These are phyloP conservation scores for Probaryconus sp. DNA, from an alignment of 1,140 invertebrate species.

Conservation along the genomic window DNA sequence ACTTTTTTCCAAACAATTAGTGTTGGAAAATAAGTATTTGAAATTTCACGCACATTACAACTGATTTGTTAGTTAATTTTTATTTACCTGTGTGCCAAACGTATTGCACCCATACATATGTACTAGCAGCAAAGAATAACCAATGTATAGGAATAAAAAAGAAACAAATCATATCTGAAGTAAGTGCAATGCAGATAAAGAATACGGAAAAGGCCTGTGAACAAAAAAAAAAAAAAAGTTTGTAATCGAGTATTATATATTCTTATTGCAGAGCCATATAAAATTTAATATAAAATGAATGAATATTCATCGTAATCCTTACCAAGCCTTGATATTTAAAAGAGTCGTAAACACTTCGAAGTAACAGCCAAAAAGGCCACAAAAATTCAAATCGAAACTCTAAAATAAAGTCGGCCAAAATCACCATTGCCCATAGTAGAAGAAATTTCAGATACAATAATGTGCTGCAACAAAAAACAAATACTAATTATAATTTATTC, in stretches of 20 bases:
- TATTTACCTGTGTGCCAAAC: slow-evolving; percentile 97
- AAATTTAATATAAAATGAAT: slow-evolving; percentile 85
- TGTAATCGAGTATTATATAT: slow-evolving; percentile 41
- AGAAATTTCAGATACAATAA: slow-evolving; percentile 97
- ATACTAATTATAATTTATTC: slow-evolving; percentile 7
- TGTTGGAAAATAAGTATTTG: too few relatives aligned
- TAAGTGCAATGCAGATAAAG: slow-evolving; percentile 98
- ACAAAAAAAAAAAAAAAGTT: slow-evolving; percentile 67
- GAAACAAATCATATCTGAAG: slow-evolving; percentile 99
- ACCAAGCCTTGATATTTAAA: slow-evolving; percentile 99
- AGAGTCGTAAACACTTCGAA: slow-evolving; percentile 97
- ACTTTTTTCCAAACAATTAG: too few relatives aligned
- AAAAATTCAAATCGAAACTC: slow-evolving; percentile 99
- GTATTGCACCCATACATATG: slow-evolving; percentile 99
- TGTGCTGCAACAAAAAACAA: slow-evolving; percentile 85
- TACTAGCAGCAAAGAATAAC: slow-evolving; percentile 98
- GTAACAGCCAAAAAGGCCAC: slow-evolving; percentile 98
- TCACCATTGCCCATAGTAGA: slow-evolving; percentile 95
- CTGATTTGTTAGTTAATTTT: slow-evolving; percentile 14
- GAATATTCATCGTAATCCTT: too few relatives aligned
- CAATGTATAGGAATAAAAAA: slow-evolving; percentile 99
- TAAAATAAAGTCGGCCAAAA: slow-evolving; percentile 97
- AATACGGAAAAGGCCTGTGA: slow-evolving; percentile 98
- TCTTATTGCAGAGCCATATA: slow-evolving; percentile 88
- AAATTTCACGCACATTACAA: slow-evolving; percentile 14